Evolutionary conservation across 2,113 vertebrate genomes (phyloP), one percentile per base, ranked within the genome.

Genomic region (Cebidichthys violaceus): DNA sequence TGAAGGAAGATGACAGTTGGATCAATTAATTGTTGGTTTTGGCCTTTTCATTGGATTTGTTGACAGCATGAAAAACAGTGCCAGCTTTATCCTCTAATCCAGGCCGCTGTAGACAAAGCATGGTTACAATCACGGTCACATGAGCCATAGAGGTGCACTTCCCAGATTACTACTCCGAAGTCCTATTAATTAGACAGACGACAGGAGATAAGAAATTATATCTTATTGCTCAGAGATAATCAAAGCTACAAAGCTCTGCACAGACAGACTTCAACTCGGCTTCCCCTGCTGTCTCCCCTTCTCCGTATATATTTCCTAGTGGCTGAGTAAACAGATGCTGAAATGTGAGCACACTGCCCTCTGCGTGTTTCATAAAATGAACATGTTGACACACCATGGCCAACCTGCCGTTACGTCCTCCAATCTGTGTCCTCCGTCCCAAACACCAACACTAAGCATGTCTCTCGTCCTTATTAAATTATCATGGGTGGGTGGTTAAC

Each of bases 381-480:
- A 24, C 39, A 66, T 17, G 35, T 4, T 22, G 22, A 50, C 7
- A 5, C n/a, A 20, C 65, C 11, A 62, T 45, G 7, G 39, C 13
- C 35, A 59, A 20, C 11, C 72, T 3, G 17, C 20, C 7, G 3
- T 31, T 22, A 29, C 22, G 2, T 41, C 66, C 41, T 50, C 54
- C 45, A 41, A 22, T 75, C 57, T 79, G 1, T 73, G n/a, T 84
- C 68, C n/a, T 54, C 2, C 20, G 29, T 64, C 33, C 57, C 33
- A 7, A 31, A 33, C 43, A 52, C 8, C 20, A 79, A n/a, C 4
- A 24, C 35, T 33, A 31, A 70, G 68, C 62, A 18, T 45, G n/a
- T 61, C 55, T 54, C 33, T 29, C 20, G 1, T 55, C 57, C 67
- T 75, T 39, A 77, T 88, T 72, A 90, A 79, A 90, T 82, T 39